These are phyloP conservation scores for Hirtodrosophila duncani DNA, from an alignment of 2,888 invertebrate genomes.

Conservation along the genomic window DNA sequence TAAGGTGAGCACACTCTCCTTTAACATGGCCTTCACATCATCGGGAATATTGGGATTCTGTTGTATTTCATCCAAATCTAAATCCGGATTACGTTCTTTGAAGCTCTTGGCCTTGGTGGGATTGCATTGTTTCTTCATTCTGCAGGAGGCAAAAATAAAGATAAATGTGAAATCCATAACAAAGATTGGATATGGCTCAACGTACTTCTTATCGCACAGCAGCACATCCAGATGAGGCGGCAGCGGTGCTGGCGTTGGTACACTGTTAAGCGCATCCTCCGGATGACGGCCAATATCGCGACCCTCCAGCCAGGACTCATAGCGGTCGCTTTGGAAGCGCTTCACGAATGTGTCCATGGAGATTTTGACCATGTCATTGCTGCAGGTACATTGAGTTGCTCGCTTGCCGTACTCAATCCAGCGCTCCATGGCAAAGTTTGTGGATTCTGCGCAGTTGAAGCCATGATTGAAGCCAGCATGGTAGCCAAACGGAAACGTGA, in stretches of 20 bases:
- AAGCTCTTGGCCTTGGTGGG: conserved; percentile 77
- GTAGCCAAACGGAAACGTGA: conserved; percentile 99
- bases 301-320: conserved; percentile 93
- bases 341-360: conserved; percentile 99
- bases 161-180: no score
- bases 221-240: conserved; percentile 87
- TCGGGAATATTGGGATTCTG: conserved; percentile 78
- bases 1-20: conserved; percentile 76
- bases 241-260: conserved; percentile 85
- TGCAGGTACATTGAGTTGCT: conserved; percentile 90
- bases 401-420: conserved; percentile 99
- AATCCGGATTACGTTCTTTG: conserved; percentile 78
- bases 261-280: conserved; percentile 86
- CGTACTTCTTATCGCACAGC: conserved; percentile 87
- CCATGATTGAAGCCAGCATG: conserved; percentile 99
- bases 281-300: conserved; percentile 95
- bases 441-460: conserved; percentile 99
- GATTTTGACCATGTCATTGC: conserved; percentile 97
- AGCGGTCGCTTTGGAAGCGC: conserved; percentile 92
- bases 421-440: conserved; percentile 97
- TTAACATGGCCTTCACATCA: conserved; percentile 77
- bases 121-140: conserved; percentile 78
- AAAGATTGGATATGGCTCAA: conserved; percentile 53
- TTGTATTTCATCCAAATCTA: conserved; percentile 78
- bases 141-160: no score